Percentiles rank a stretch among this genome's conserved stretches.
phyloP scores from a whole-genome alignment of 2,797 vertebrate species.

The Sebastes vulpes region DNA sequence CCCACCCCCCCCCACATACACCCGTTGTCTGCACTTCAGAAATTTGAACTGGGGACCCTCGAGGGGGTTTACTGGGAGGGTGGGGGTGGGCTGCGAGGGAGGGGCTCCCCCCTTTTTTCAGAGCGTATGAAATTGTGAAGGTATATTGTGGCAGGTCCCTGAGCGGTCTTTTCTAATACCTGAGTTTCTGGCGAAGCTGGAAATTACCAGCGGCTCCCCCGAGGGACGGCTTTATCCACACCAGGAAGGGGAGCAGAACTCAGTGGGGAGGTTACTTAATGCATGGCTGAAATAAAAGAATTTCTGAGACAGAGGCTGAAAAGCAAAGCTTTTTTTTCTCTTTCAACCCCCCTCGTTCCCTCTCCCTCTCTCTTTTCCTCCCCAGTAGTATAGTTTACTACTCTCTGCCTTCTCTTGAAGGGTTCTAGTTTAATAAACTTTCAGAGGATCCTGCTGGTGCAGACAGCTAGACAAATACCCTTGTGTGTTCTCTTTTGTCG shows the following conservation, averaged over 20 bases:
- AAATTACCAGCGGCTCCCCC: constrained; percentile 95
- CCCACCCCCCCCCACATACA: constrained; percentile 91
- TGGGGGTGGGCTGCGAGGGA: constrained; percentile 74
- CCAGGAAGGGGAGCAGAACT: constrained; percentile 99
- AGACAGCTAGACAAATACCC: constrained; percentile 89
- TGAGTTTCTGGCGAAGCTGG: constrained; percentile 99
- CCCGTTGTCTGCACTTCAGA: constrained; percentile 99
- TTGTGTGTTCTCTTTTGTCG: constrained; percentile 87
- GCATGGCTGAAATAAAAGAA: constrained; percentile 99
- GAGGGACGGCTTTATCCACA: constrained; percentile 99
- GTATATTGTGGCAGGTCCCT: constrained; percentile 99
- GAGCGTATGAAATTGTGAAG: constrained; percentile 99
- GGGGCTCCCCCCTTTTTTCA: constrained; percentile 82
- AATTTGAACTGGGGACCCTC: constrained; percentile 99
- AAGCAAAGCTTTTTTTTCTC: constrained; percentile 83
- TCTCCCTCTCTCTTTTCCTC: constrained; percentile 78
- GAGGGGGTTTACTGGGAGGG: constrained; percentile 91
- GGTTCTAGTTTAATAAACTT: constrained; percentile 96
- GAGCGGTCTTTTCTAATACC: constrained; percentile 99
- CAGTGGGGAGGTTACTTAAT: constrained; percentile 99
- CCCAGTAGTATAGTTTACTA: constrained; percentile 95
- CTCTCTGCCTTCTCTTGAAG: constrained; percentile 90
- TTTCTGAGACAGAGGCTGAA: constrained; percentile 95
- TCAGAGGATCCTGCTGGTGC: constrained; percentile 93
- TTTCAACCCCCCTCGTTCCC: constrained; percentile 38